Conservation (phyloP, 2,113 vertebrate genomes). For the Psittacula cyanocephala region DNA sequence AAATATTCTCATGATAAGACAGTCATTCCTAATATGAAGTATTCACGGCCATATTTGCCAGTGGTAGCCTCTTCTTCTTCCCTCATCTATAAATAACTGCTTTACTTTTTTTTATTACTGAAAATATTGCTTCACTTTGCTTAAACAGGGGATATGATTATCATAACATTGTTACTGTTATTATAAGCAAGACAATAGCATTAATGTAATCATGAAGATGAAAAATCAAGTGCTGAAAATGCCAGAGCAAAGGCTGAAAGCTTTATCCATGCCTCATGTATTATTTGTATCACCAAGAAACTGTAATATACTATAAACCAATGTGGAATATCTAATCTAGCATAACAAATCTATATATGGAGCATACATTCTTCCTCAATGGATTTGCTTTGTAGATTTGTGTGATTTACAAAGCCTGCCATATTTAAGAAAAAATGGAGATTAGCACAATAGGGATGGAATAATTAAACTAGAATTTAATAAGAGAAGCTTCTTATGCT, state of each 20-base stretch:
- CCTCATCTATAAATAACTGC: background rate
- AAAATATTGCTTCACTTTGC: constrained; percentile 40
- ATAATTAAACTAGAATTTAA: background rate
- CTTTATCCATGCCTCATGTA: background rate
- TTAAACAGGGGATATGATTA: constrained; percentile 33
- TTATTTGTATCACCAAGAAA: background rate
- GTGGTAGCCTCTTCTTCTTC: background rate
- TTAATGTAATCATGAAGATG: constrained; percentile 7
- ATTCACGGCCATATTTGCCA: background rate
- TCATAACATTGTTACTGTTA: constrained; percentile 39
- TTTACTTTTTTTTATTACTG: constrained; percentile 2
- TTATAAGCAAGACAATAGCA: constrained; percentile 32
- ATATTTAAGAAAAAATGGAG: background rate
- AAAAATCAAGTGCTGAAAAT: constrained; percentile 45
- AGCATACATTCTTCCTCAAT: background rate
- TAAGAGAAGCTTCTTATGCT: background rate
- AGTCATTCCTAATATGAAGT: background rate
- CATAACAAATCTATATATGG: background rate
- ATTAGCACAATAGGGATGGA: background rate
- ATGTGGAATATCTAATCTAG: background rate
- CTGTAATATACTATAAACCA: background rate
- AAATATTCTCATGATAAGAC: background rate
- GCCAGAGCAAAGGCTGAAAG: constrained; percentile 5
- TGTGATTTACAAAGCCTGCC: background rate
- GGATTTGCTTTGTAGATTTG: background rate